phyloP scores from a whole-genome alignment of 2,888 invertebrate species.

The Caradrina kadenii region DNA sequence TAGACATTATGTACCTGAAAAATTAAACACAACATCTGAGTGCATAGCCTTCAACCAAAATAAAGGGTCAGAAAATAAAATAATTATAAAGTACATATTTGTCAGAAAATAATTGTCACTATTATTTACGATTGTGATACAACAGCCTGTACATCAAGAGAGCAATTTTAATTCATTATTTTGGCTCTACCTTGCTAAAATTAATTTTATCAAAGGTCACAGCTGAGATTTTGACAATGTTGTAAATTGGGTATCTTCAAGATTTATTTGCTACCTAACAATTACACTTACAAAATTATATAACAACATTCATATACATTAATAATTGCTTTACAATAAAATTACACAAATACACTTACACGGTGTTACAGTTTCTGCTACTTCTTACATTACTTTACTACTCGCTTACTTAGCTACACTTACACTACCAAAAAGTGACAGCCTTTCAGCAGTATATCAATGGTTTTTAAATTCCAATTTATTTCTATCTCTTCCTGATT shows the following conservation, averaged over 20 bases:
- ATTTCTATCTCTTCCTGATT: constrained; percentile 32
- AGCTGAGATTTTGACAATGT: constrained; percentile 11
- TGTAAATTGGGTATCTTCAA: background rate
- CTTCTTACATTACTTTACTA: background rate
- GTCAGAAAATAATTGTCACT: too few species aligned
- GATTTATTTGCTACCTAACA: constrained; percentile 31
- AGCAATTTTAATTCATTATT: constrained; percentile 12
- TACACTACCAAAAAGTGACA: background rate
- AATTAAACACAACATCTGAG: constrained; percentile 9
- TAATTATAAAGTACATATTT: background rate
- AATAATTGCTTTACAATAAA: constrained; percentile 79
- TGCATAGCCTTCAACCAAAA: constrained; percentile 22
- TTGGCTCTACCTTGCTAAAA: background rate
- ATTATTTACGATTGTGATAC: background rate
- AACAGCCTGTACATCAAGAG: background rate
- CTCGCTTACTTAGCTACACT: background rate
- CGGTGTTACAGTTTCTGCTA: constrained; percentile 31
- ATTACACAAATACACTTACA: constrained; percentile 50
- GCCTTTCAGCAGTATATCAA: background rate
- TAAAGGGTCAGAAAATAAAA: background rate
- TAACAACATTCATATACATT: constrained; percentile 74
- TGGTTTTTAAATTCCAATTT: constrained; percentile 18
- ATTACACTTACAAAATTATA: constrained; percentile 73
- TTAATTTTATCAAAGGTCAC: constrained; percentile 9
- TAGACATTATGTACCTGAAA: constrained; percentile 75